Evolutionary conservation across 2,113 vertebrate genomes (phyloP).

Genomic region (Gnathonemus echidnorhynchus): DNA sequence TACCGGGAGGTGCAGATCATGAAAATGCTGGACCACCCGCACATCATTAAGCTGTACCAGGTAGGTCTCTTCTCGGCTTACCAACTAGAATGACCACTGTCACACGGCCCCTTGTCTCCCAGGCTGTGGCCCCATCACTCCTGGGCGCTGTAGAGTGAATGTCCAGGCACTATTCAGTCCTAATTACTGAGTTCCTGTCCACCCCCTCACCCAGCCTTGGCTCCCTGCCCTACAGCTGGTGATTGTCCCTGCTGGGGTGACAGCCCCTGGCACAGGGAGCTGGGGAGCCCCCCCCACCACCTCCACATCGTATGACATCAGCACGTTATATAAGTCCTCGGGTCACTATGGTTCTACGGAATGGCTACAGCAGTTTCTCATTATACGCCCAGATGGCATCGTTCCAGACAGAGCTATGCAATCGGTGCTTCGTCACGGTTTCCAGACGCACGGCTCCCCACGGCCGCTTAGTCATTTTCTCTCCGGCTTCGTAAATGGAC

Average conservation of each 20-base stretch:
- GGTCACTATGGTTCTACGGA: slow-evolving; percentile 34
- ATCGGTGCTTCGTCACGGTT: slow-evolving; percentile 55
- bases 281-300: not conserved
- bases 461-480: slow-evolving; percentile 59
- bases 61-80: slow-evolving; percentile 43
- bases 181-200: not conserved
- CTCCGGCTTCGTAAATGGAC: slow-evolving; percentile 45
- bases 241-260: not conserved
- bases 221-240: not conserved
- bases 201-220: not conserved
- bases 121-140: not conserved
- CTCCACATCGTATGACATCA: slow-evolving; percentile 20
- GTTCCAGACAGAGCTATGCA: slow-evolving; percentile 44
- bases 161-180: not conserved
- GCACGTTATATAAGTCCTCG: slow-evolving; percentile 47
- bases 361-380: slow-evolving; percentile 49
- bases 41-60: slow-evolving; percentile 98
- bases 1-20: slow-evolving; percentile 97
- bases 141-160: not conserved
- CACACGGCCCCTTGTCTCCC: not conserved
- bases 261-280: not conserved
- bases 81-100: not conserved
- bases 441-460: slow-evolving; percentile 46
- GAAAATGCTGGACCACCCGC: slow-evolving; percentile 94
- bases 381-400: slow-evolving; percentile 48